These are phyloP conservation scores for Sparidentex hasta DNA, from an alignment of 2,797 vertebrate genomes.

Conservation along the genomic window DNA sequence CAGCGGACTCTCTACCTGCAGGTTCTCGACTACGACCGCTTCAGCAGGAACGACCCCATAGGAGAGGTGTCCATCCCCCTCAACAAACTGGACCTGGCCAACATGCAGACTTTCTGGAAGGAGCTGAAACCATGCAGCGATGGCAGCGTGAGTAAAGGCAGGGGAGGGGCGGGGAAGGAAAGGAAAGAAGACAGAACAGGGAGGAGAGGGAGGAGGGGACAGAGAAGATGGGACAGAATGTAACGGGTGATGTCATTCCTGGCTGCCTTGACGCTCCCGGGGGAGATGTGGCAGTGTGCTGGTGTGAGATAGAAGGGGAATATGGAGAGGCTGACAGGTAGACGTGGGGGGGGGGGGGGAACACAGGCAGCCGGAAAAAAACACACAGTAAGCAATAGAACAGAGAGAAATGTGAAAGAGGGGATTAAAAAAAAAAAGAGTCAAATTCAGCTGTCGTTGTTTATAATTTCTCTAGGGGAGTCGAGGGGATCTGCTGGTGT, in stretches of 20 bases:
- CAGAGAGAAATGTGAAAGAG: conserved; percentile 21
- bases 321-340: conserved; percentile 63
- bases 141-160: conserved; percentile 86
- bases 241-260: conserved; percentile 81
- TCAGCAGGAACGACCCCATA: conserved; percentile 98
- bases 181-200: conserved; percentile 1
- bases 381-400: conserved; percentile 39
- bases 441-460: conserved; percentile 47
- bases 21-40: conserved; percentile 98
- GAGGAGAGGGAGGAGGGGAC: conserved; percentile 32
- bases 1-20: conserved; percentile 97
- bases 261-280: conserved; percentile 73
- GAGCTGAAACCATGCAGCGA: conserved; percentile 99
- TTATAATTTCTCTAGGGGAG: conserved; percentile 89
- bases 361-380: conserved; percentile 50
- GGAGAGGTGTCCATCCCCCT: conserved; percentile 98
- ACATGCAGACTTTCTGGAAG: conserved; percentile 99
- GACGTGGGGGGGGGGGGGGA: conserved; percentile 53
- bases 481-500: conserved; percentile 86
- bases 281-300: conserved; percentile 71
- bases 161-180: neutral
- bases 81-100: conserved; percentile 97
- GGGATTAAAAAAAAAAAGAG: conserved; percentile 25
- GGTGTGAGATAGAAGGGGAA: conserved; percentile 60
- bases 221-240: conserved; percentile 70